Conservation (phyloP, 2,797 vertebrate genomes). For the Mormyrus proboscirostris region DNA sequence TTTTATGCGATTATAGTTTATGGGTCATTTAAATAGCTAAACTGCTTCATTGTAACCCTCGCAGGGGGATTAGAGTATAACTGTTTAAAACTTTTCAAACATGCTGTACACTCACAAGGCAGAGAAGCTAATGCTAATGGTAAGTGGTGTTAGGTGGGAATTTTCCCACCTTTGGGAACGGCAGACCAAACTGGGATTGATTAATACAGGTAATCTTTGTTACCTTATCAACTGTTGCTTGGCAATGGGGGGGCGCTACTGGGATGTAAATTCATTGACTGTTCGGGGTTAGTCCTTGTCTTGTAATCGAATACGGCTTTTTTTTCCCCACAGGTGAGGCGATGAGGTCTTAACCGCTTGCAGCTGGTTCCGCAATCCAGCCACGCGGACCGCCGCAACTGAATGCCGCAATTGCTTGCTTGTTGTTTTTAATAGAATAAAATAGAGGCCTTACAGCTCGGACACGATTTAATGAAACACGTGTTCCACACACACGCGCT, state of each 20-base stretch:
- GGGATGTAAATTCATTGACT: constrained; percentile 21
- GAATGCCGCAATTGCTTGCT: not conserved
- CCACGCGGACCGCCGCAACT: not conserved
- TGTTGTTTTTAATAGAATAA: not conserved
- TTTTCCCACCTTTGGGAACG: not conserved
- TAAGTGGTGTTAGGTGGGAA: not conserved
- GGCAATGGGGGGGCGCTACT: constrained; percentile 11
- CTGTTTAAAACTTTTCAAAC: not conserved
- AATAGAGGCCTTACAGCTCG: not conserved
- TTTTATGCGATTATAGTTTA: not conserved
- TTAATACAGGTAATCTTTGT: constrained; percentile 4
- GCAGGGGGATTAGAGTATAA: not conserved
- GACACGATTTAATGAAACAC: not conserved
- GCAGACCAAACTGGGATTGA: not conserved
- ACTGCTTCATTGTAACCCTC: not conserved
- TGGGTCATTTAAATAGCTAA: not conserved
- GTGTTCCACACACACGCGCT: not conserved
- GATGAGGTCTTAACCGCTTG: not conserved
- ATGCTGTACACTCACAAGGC: not conserved
- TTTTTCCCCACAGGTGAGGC: not conserved
- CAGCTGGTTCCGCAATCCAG: not conserved
- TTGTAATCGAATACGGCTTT: not conserved
- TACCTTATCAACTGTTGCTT: constrained; percentile 23
- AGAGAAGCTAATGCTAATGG: not conserved
- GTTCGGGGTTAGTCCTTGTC: constrained; percentile 29